Evolutionary conservation across 1,140 invertebrate genomes (phyloP).

Genomic region (Brachionus rotundiformis): DNA sequence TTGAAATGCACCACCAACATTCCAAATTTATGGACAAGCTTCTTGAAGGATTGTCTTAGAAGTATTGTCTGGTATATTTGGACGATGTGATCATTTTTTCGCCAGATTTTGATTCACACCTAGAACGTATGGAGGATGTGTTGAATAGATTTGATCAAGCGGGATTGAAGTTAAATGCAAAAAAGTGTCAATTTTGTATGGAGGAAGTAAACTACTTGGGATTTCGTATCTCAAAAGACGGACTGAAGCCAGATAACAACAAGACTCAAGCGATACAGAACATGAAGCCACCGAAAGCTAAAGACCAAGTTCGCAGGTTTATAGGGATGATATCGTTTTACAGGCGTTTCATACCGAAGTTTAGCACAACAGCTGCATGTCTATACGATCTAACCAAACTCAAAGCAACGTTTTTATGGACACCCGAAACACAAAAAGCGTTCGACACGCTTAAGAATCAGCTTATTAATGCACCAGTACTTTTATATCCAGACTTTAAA

Average conservation of each 20-base stretch:
- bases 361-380: constrained; percentile 34
- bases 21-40: constrained; percentile 58
- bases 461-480: constrained; percentile 50
- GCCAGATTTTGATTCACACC: constrained; percentile 2
- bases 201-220: constrained; percentile 53
- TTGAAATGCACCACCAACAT: constrained; percentile 55
- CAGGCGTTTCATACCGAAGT: constrained; percentile 55
- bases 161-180: constrained; percentile 52
- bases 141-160: constrained; percentile 54
- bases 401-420: constrained; percentile 52
- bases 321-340: constrained; percentile 57
- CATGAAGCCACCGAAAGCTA: constrained; percentile 51
- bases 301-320: constrained; percentile 54
- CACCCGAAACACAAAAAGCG: not conserved
- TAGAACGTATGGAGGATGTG: constrained; percentile 50
- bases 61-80: constrained; percentile 4
- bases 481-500: constrained; percentile 27
- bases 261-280: constrained; percentile 18
- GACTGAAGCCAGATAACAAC: constrained; percentile 40
- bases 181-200: not conserved
- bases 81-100: constrained; percentile 26
- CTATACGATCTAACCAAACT: constrained; percentile 19
- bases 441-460: constrained; percentile 52
- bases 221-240: constrained; percentile 53
- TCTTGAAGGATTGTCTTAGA: constrained; percentile 46